Conservation (phyloP, 2,888 invertebrate genomes). For the Ecdyonurus torrentis region DNA sequence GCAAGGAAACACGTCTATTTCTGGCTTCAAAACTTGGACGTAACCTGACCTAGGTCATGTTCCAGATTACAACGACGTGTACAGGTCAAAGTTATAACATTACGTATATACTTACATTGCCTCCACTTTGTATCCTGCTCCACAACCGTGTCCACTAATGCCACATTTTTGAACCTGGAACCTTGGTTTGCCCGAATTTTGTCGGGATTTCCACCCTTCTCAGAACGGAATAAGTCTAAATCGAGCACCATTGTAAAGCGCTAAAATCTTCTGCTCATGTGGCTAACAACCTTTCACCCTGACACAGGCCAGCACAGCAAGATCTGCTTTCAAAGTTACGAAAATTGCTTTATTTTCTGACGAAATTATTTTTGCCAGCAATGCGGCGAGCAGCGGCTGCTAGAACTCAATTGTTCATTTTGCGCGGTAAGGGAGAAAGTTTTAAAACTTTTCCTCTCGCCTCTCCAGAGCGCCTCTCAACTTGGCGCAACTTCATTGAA, state of each 20-base stretch:
- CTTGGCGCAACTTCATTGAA: too few relatives aligned
- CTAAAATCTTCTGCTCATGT: not conserved
- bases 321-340: not conserved
- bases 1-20: too few relatives aligned
- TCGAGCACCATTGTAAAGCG: constrained; percentile 75
- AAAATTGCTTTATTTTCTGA: not conserved
- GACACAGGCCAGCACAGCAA: not conserved
- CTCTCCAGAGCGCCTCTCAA: too few relatives aligned
- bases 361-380: not conserved
- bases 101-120: constrained; percentile 31
- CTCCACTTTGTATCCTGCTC: constrained; percentile 83
- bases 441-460: too few relatives aligned
- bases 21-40: too few relatives aligned
- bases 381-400: not conserved
- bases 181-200: constrained; percentile 83
- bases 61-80: too few relatives aligned
- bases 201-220: constrained; percentile 89
- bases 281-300: not conserved
- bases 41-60: too few relatives aligned
- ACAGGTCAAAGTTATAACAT: too few relatives aligned
- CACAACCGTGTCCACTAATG: constrained; percentile 79
- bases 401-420: too few relatives aligned
- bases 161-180: constrained; percentile 84
- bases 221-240: constrained; percentile 86
- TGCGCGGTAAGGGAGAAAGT: too few relatives aligned